Conservation (phyloP, 2,888 invertebrate genomes). For the Acrobasis consociella region DNA sequence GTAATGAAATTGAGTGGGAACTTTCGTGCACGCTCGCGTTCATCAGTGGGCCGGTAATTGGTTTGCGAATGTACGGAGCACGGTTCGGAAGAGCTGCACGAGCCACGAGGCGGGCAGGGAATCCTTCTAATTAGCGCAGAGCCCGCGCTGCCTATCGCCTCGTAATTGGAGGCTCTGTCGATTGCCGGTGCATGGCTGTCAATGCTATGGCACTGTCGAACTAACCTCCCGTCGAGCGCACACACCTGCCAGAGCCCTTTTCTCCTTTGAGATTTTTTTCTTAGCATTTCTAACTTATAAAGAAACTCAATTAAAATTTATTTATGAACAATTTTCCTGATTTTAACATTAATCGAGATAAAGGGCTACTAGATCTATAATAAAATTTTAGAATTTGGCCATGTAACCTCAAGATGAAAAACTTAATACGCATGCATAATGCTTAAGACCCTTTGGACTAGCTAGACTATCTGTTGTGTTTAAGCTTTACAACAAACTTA, state of each 20-base stretch:
- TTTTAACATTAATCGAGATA: too few species aligned
- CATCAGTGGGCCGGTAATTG: slow-evolving; percentile 74
- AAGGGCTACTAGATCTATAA: too few species aligned
- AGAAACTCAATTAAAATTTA: background rate
- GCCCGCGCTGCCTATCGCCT: slow-evolving; percentile 29
- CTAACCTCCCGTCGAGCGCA: slow-evolving; percentile 34
- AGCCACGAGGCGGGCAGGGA: slow-evolving; percentile 44
- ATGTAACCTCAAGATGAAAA: too few species aligned
- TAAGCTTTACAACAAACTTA: too few species aligned
- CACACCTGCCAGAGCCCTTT: background rate
- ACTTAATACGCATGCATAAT: too few species aligned
- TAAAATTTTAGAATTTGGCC: too few species aligned
- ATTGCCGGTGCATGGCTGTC: slow-evolving; percentile 42
- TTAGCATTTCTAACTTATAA: background rate
- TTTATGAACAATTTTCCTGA: background rate
- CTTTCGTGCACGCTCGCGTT: slow-evolving; percentile 66
- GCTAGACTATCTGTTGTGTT: too few species aligned
- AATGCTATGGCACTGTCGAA: slow-evolving; percentile 41
- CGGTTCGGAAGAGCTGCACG: slow-evolving; percentile 56
- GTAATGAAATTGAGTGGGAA: slow-evolving; percentile 68
- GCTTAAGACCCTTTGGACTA: too few species aligned
- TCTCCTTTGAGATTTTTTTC: slow-evolving; percentile 6
- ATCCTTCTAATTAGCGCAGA: slow-evolving; percentile 71
- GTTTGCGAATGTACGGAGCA: slow-evolving; percentile 56
- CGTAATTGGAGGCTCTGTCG: slow-evolving; percentile 58